Percentiles rank a stretch among this genome's conserved stretches.
Conservation (phyloP, 2,113 vertebrate genomes). For the Rhinopithecus roxellana region DNA sequence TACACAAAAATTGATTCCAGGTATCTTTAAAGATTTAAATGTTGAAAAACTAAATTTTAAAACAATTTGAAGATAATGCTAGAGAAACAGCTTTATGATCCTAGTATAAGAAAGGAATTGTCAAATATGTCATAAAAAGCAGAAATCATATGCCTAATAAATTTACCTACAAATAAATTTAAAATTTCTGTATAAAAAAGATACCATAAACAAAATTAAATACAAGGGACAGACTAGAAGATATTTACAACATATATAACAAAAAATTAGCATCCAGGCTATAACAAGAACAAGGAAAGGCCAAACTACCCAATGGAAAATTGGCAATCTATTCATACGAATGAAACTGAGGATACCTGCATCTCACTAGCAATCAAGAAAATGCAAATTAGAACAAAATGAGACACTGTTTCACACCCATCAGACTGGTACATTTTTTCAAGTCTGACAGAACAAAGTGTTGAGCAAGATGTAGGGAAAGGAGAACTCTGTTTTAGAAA, state of each 20-base stretch:
- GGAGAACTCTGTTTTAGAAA: constrained; percentile 12
- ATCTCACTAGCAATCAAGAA: not conserved
- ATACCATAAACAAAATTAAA: constrained; percentile 15
- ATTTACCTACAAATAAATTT: not conserved
- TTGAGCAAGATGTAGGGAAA: not conserved
- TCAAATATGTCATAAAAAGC: constrained; percentile 15
- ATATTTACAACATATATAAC: constrained; percentile 16
- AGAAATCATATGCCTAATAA: constrained; percentile 20
- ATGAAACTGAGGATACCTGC: not conserved
- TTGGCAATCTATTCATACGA: not conserved
- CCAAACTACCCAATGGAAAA: constrained; percentile 1
- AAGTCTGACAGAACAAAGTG: not conserved
- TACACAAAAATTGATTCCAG: not conserved
- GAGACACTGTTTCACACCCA: not conserved
- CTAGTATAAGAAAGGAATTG: not conserved
- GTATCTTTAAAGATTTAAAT: not conserved
- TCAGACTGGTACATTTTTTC: not conserved
- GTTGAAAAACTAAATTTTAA: constrained; percentile 29
- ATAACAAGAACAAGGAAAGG: not conserved
- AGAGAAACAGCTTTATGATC: constrained; percentile 22
- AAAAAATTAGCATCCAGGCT: constrained; percentile 22
- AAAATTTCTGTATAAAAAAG: not conserved
- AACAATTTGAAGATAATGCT: constrained; percentile 9
- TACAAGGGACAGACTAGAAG: not conserved
- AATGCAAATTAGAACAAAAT: constrained; percentile 40